Percentiles rank a stretch among this genome's conserved stretches.
phyloP scores from a whole-genome alignment of 2,888 invertebrate genomes.

The Lasius fuliginosus region DNA sequence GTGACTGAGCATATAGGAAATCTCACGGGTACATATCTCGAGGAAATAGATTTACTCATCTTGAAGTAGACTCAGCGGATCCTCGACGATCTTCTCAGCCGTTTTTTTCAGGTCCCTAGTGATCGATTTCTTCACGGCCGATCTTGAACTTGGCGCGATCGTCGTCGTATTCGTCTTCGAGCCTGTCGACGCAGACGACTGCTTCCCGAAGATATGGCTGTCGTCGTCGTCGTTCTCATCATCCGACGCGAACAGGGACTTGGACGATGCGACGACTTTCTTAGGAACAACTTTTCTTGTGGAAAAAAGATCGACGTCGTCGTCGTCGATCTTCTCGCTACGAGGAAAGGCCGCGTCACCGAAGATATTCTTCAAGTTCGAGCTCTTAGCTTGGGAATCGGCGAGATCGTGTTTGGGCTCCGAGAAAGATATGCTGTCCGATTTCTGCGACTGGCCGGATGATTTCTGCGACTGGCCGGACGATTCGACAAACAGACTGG shows the following conservation, averaged over 20 bases:
- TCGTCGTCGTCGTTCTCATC: conserved; percentile 73
- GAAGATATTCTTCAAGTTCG: conserved; percentile 80
- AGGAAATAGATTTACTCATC: conserved; percentile 76
- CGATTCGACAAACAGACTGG: conserved; percentile 66
- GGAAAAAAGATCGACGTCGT: conserved; percentile 77
- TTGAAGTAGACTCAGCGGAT: conserved; percentile 83
- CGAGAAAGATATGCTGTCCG: conserved; percentile 64
- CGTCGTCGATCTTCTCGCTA: neutral
- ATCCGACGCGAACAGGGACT: conserved; percentile 76
- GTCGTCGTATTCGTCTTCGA: conserved; percentile 38
- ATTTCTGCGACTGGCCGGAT: conserved; percentile 58
- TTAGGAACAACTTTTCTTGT: conserved; percentile 73
- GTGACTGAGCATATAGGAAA: conserved; percentile 22
- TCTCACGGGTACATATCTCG: conserved; percentile 14
- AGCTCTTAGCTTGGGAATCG: conserved; percentile 66
- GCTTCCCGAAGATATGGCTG: conserved; percentile 78
- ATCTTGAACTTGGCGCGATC: conserved; percentile 22
- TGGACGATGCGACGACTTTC: conserved; percentile 62
- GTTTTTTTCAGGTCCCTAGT: conserved; percentile 83
- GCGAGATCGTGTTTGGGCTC: conserved; percentile 59
- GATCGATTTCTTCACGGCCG: conserved; percentile 77
- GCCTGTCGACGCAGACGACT: conserved; percentile 47
- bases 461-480: conserved; percentile 57
- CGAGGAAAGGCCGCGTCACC: conserved; percentile 72
- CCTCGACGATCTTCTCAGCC: conserved; percentile 82